Base-by-base conservation (phyloP, 2,888 invertebrate genomes). In the Tenthredo amoena region DNA sequence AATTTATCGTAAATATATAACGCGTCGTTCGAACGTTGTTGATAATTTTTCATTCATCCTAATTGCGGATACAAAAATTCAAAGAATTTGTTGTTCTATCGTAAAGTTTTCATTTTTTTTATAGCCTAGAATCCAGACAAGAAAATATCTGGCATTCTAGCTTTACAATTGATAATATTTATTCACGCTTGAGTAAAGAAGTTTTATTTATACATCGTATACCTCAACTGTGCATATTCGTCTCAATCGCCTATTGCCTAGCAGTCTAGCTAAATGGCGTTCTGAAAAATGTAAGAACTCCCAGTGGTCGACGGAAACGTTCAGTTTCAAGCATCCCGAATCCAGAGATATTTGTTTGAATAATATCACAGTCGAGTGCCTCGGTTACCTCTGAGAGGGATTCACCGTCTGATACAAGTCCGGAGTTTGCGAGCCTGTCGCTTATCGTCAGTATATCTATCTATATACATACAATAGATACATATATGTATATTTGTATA, bases 271-370 rank as follows among this genome's bases (percentile, higher is more conserved):
- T 77, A 77, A 77, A 55, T 47, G 31, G 34, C 18, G 77, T 55
- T 77, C 2, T 37, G 81, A 81, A 81, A 81, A 81, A 81, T 81
- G 81, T 40, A 62, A 81, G 34, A 81, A 62, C 58, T 81, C 40
- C 40, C 26, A 58, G 37, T 62, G 81, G 81, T 81, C 81, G 81
- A 81, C 81, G 81, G 58, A 21, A 81, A 50, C 81, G 62, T 81
- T 81, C 81, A 81, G 81, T 81, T 81, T 81, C 81, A 40, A 71
- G 37, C 40, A 31, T 26, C 37, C 50, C 50, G 62, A 62, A 81
- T 81, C 81, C 34, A 21, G 81, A 81, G 37, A 81, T 81, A 81
- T 81, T 81, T 81, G 81, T 81, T 81, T 81, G 81, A 81, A 81
- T 81, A 81, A 81, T 81, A 81, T 81, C 81, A 81, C 81, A 81